These are phyloP conservation scores for Crotalus horridus DNA, from an alignment of 2,113 vertebrate species.

Conservation along the genomic window DNA sequence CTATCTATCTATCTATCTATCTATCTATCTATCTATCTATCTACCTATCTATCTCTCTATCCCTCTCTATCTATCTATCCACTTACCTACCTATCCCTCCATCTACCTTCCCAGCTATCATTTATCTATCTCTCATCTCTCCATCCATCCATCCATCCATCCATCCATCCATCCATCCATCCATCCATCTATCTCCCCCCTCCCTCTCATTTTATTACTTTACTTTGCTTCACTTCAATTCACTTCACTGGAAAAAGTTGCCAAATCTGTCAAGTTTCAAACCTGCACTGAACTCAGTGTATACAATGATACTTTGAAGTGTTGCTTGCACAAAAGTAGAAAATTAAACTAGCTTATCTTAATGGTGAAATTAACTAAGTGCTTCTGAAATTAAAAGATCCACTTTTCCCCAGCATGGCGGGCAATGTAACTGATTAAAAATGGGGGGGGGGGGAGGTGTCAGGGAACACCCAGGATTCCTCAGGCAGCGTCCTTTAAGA, in stretches of 20 bases:
- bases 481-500: not conserved
- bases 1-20: too few relatives aligned
- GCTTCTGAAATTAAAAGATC: not conserved
- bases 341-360: not conserved
- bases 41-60: too few relatives aligned
- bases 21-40: too few relatives aligned
- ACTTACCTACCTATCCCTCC: too few relatives aligned
- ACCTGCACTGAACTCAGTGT: not conserved
- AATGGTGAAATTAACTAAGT: not conserved
- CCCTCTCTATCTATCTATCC: too few relatives aligned
- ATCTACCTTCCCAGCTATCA: too few relatives aligned
- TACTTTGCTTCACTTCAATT: not conserved
- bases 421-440: not conserved
- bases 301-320: not conserved
- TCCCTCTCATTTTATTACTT: not conserved
- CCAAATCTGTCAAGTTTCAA: not conserved
- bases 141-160: too few relatives aligned
- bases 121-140: too few relatives aligned
- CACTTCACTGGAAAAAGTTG: not conserved
- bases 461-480: not conserved
- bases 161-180: too few relatives aligned
- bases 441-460: not conserved
- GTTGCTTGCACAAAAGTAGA: not conserved
- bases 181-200: too few relatives aligned
- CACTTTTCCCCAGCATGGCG: not conserved